Conservation (phyloP, 1,140 invertebrate species). For the Aphelinus atriplicis region DNA sequence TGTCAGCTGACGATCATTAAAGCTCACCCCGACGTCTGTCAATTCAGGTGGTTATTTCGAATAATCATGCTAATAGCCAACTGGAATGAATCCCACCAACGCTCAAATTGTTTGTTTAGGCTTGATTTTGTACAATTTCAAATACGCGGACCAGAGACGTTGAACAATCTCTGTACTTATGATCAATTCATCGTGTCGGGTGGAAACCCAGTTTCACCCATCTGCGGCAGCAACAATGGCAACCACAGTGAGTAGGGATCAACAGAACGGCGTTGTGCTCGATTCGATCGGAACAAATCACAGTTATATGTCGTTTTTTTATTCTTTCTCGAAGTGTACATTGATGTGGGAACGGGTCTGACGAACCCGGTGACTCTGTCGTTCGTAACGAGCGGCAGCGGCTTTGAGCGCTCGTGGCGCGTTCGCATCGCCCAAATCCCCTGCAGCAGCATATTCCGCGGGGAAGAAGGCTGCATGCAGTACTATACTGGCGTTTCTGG, state of each 20-base stretch:
- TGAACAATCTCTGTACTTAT: conserved; percentile 82
- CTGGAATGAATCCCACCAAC: no score
- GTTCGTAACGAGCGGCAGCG: conserved; percentile 79
- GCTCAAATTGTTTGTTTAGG: conserved; percentile 57
- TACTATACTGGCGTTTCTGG: conserved; percentile 84
- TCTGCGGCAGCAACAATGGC: conserved; percentile 84
- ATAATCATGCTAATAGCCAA: no score
- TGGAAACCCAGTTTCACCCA: conserved; percentile 79
- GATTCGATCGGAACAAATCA: no score
- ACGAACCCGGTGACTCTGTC: conserved; percentile 81
- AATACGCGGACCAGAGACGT: conserved; percentile 75
- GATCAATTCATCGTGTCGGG: conserved; percentile 88
- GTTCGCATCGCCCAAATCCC: conserved; percentile 82
- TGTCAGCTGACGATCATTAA: conserved; percentile 86
- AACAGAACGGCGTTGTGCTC: no score
- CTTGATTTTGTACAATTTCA: conserved; percentile 83
- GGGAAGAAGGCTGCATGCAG: conserved; percentile 86
- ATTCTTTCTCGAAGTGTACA: conserved; percentile 73
- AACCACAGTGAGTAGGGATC: conserved; percentile 78
- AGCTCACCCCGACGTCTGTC: conserved; percentile 79
- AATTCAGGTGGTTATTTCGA: conserved; percentile 72
- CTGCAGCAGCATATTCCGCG: conserved; percentile 78
- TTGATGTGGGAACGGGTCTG: conserved; percentile 79
- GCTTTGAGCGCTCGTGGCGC: conserved; percentile 82
- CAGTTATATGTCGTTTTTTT: background rate